Conservation (phyloP, 2,113 vertebrate species). For the Oreochromis spilurus region DNA sequence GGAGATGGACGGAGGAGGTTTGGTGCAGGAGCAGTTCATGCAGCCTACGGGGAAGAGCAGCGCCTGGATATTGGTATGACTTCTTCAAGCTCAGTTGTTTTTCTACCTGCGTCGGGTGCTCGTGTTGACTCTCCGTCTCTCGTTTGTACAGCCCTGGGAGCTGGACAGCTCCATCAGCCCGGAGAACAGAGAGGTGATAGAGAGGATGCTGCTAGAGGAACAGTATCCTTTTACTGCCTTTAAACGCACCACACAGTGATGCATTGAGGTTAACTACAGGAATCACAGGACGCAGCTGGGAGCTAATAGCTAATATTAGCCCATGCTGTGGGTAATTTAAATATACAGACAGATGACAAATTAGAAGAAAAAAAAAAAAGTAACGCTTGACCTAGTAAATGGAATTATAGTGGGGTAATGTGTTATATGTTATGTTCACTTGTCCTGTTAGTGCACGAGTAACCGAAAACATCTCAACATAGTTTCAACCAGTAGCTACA, state of each 20-base stretch:
- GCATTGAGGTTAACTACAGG: background rate
- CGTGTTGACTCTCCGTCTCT: background rate
- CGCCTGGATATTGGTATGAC: slow-evolving; percentile 77
- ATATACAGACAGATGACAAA: background rate
- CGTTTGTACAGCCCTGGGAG: slow-evolving; percentile 82
- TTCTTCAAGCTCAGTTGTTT: background rate
- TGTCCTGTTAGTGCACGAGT: background rate
- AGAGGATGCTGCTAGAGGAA: slow-evolving; percentile 96
- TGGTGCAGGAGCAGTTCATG: slow-evolving; percentile 82
- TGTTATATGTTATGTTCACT: background rate
- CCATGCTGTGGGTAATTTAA: background rate
- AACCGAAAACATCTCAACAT: background rate
- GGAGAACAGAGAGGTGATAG: slow-evolving; percentile 89
- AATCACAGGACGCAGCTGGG: fast-evolving
- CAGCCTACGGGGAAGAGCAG: slow-evolving; percentile 85
- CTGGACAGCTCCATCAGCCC: slow-evolving; percentile 91
- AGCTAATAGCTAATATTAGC: background rate
- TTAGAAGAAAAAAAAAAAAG: background rate
- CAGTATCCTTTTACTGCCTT: slow-evolving; percentile 83
- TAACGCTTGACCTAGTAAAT: background rate
- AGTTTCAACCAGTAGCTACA: background rate
- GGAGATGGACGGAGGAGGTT: slow-evolving; percentile 57
- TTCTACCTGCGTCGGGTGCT: background rate
- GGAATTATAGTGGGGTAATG: fast-evolving
- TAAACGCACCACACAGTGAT: background rate